A percentile compares a stretch with the other conserved stretches of the same genome.
phyloP scores from a whole-genome alignment of 1,140 invertebrate genomes.

The Ericerus pela region DNA sequence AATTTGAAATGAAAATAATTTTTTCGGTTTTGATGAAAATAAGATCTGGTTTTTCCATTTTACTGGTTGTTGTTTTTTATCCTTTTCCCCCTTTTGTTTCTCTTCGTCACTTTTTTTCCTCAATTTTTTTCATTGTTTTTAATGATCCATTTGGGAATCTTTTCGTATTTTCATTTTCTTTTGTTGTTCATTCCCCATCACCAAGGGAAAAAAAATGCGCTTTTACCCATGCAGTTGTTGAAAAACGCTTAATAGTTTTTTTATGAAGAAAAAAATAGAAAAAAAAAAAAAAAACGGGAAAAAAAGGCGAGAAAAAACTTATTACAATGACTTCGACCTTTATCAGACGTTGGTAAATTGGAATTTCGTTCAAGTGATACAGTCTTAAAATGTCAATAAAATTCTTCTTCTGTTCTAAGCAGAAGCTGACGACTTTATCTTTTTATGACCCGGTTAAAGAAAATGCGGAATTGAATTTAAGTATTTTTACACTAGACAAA shows the following conservation, averaged over 20 bases:
- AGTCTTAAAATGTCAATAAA: too few relatives aligned
- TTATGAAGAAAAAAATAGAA: conserved; percentile 5
- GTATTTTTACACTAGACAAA: too few relatives aligned
- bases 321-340: conserved; percentile 10
- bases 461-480: too few relatives aligned
- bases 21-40: neutral
- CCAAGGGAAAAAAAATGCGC: neutral
- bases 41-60: neutral
- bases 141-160: conserved; percentile 10
- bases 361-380: too few relatives aligned
- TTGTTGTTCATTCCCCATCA: conserved; percentile 2
- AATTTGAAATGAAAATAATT: conserved; percentile 2
- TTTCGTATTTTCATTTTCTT: conserved; percentile 9
- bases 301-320: conserved; percentile 2
- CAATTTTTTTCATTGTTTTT: conserved; percentile 7
- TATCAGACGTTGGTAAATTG: too few relatives aligned
- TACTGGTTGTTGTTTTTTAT: neutral
- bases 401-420: too few relatives aligned
- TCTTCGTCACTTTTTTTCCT: too few relatives aligned
- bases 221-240: conserved; percentile 1
- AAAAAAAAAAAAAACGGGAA: too few relatives aligned
- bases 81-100: too few relatives aligned
- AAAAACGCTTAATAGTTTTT: conserved; percentile 11
- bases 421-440: too few relatives aligned
- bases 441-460: too few relatives aligned